phyloP scores from a whole-genome alignment of 2,888 invertebrate genomes.

The Digitonthophagus gazella region DNA sequence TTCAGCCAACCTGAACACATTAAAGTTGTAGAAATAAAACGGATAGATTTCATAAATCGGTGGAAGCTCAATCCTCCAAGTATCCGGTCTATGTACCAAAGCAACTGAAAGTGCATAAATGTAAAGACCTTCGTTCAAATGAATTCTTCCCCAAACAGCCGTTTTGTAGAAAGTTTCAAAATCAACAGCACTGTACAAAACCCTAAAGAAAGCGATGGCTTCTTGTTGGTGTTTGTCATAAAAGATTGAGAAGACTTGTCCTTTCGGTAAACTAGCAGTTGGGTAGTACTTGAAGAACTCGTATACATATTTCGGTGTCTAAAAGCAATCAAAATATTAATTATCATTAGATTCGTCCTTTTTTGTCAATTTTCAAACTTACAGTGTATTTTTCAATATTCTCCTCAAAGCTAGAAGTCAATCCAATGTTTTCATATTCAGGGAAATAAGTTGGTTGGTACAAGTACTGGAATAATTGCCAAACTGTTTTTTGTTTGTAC shows the following conservation, averaged over 20 bases:
- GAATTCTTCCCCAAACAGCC: slow-evolving; percentile 65
- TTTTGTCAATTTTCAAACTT: too few relatives aligned
- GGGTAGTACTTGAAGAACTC: slow-evolving; percentile 57
- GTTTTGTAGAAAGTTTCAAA: slow-evolving; percentile 68
- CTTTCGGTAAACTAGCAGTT: slow-evolving; percentile 58
- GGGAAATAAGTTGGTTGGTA: slow-evolving; percentile 60
- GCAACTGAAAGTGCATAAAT: slow-evolving; percentile 58
- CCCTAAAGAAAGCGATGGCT: slow-evolving; percentile 63
- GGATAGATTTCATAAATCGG: slow-evolving; percentile 73
- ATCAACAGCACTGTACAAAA: slow-evolving; percentile 69
- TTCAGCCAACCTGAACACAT: slow-evolving; percentile 62
- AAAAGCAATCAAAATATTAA: slow-evolving; percentile 30
- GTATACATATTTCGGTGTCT: slow-evolving; percentile 59
- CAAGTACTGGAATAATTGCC: slow-evolving; percentile 61
- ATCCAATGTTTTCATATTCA: slow-evolving; percentile 58
- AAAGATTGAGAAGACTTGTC: slow-evolving; percentile 62
- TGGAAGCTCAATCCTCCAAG: slow-evolving; percentile 64
- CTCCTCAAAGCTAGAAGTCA: slow-evolving; percentile 51
- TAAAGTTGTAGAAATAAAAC: slow-evolving; percentile 65
- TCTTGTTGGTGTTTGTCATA: slow-evolving; percentile 62
- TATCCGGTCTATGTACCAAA: slow-evolving; percentile 62
- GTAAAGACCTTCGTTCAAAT: slow-evolving; percentile 69
- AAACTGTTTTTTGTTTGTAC: slow-evolving; percentile 53
- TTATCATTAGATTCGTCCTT: too few relatives aligned
- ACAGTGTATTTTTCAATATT: slow-evolving; percentile 52